Percentiles rank a stretch among this genome's conserved stretches.
Evolutionary conservation across 2,113 vertebrate genomes (phyloP).

Genomic region (Neolamprologus hecqui): DNA sequence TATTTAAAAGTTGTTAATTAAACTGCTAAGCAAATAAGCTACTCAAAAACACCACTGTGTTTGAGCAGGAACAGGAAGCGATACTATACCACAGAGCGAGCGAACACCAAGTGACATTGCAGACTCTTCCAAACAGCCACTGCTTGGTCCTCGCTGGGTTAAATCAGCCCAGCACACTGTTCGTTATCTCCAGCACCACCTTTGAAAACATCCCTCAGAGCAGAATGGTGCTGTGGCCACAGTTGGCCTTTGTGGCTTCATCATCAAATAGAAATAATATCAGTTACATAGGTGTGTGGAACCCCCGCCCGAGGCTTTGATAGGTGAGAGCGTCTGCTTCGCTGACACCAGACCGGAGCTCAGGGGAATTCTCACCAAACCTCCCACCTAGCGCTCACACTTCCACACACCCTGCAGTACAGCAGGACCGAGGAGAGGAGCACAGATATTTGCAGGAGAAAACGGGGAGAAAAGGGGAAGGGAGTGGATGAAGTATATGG

Average conservation of each 20-base stretch:
- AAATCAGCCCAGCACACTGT: background rate
- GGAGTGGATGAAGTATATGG: slow-evolving; percentile 24
- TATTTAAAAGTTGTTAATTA: too few relatives aligned
- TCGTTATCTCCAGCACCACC: background rate
- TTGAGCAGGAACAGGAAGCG: too few relatives aligned
- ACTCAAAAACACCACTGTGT: too few relatives aligned
- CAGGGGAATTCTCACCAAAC: slow-evolving; percentile 54
- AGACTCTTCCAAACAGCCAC: background rate
- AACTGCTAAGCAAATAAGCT: too few relatives aligned
- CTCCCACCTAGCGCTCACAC: slow-evolving; percentile 36
- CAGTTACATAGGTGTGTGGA: slow-evolving; percentile 58
- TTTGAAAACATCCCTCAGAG: background rate
- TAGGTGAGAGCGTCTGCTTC: slow-evolving; percentile 67
- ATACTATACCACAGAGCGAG: too few relatives aligned
- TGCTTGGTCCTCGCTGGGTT: background rate
- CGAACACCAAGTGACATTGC: background rate
- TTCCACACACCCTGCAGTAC: background rate
- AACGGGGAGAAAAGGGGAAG: slow-evolving; percentile 1
- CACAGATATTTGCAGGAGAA: slow-evolving; percentile 17
- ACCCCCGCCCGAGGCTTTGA: slow-evolving; percentile 67
- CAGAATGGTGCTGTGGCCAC: background rate
- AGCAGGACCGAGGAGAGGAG: background rate
- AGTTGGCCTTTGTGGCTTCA: slow-evolving; percentile 36
- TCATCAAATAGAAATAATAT: slow-evolving; percentile 66
- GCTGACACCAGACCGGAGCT: slow-evolving; percentile 49